Evolutionary conservation across 2,888 invertebrate genomes (phyloP), one percentile per base, ranked within the genome.

Genomic region (Hydriomena furcata): DNA sequence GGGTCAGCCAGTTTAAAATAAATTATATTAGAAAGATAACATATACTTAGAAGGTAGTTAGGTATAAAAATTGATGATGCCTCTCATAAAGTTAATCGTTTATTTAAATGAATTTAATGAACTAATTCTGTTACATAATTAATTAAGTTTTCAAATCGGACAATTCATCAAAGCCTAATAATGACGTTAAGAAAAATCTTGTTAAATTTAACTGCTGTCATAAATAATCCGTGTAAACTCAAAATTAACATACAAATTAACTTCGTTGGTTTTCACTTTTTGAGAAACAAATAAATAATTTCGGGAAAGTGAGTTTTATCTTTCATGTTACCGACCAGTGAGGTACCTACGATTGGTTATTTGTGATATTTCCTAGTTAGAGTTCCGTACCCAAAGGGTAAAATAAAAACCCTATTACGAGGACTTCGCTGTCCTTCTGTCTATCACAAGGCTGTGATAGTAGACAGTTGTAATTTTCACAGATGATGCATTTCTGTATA

Each of bases 191-290:
- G 11, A 43, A 36, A 51, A 50, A 37, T 38, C 50, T 44, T 49
- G 57, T 58, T 61, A 56, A 21, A 30, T 55, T 28, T 23, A 52
- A 50, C 48, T 20, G 34, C 38, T 7, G 48, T 43, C 55, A 40
- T 62, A 63, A 59, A 63, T 60, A 56, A 56, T 20, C 8, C 49
- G 23, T 53, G 58, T 58, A 60, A 61, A 38, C 42, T 53, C 32
- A 51, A 54, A 53, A 60, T 60, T 60, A 54, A 58, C 57, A 60
- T 60, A 49, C 55, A 50, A 57, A 58, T 58, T 51, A 58, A 53
- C 41, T 47, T 31, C 8, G 11, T 27, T 42, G 21, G 28, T 54
- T 61, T 61, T 61, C 59, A 58, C 61, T 61, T 61, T 61, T 58
- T 55, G 20, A 50, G 35, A 54, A 47, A 53, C 45, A 52, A 48